Percentiles rank a stretch among this genome's conserved stretches.
These are phyloP conservation scores for Agapornis canus DNA, from an alignment of 2,797 vertebrate species.

Conservation along the genomic window DNA sequence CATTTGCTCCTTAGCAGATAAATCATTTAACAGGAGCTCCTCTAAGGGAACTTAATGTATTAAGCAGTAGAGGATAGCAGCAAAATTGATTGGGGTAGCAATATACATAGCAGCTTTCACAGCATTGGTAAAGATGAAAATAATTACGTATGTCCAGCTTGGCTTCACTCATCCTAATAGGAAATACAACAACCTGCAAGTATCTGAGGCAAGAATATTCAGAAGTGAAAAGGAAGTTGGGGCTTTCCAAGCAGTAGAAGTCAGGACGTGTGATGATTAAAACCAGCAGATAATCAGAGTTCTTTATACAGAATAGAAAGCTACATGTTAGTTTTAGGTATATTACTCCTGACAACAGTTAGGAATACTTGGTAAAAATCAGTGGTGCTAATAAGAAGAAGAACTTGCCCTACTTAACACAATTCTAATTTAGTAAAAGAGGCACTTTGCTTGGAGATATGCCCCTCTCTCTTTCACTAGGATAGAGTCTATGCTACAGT, in stretches of 20 bases:
- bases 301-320: background rate
- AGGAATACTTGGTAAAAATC: background rate
- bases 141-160: background rate
- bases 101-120: background rate
- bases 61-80: background rate
- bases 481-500: background rate
- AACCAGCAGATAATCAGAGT: background rate
- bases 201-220: background rate
- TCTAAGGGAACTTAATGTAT: background rate
- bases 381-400: background rate
- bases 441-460: background rate
- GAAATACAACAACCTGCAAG: background rate
- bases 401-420: background rate
- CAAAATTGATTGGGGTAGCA: background rate
- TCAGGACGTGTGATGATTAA: conserved; percentile 1
- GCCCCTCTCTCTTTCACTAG: background rate
- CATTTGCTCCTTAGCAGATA: background rate
- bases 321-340: background rate
- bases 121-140: background rate
- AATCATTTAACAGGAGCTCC: background rate
- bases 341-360: background rate
- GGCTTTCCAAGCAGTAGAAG: conserved; percentile 14
- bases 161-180: background rate
- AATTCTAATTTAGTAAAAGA: background rate
- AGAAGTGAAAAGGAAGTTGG: background rate